A percentile compares a stretch with the other conserved stretches of the same genome.
Evolutionary conservation across 1,140 invertebrate genomes (phyloP).

Genomic region (Diorhabda elongata): DNA sequence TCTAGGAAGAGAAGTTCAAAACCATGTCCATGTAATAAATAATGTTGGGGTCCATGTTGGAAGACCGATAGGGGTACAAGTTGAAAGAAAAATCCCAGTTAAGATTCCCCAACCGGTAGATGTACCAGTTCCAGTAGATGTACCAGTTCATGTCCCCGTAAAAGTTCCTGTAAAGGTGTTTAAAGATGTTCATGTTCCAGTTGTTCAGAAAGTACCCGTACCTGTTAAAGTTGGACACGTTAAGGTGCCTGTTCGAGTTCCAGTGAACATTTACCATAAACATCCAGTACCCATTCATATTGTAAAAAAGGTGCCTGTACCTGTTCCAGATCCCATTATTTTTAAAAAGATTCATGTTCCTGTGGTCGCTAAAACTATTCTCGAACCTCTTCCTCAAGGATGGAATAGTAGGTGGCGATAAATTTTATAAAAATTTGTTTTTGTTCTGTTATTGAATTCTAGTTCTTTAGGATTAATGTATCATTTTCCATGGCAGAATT

Average conservation of each 20-base stretch:
- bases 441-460: no score
- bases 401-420: not conserved
- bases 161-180: slow-evolving; percentile 49
- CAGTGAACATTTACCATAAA: slow-evolving; percentile 30
- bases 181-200: slow-evolving; percentile 33
- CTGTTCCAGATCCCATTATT: not conserved
- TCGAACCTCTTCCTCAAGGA: not conserved
- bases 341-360: not conserved
- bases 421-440: no score
- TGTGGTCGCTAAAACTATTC: not conserved
- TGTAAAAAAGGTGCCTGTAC: not conserved
- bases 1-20: slow-evolving; percentile 32
- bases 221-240: slow-evolving; percentile 24
- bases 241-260: slow-evolving; percentile 30
- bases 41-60: slow-evolving; percentile 33
- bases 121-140: slow-evolving; percentile 30
- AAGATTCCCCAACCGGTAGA: slow-evolving; percentile 39
- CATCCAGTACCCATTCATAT: not conserved
- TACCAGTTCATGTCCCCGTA: slow-evolving; percentile 36
- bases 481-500: no score
- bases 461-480: no score
- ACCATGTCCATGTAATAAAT: slow-evolving; percentile 35
- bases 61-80: slow-evolving; percentile 33
- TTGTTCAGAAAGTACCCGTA: slow-evolving; percentile 17
- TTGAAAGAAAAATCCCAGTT: slow-evolving; percentile 37